Evolutionary conservation across 2,113 vertebrate genomes (phyloP), one percentile per base, ranked within the genome.

Genomic region (Anguilla rostrata): DNA sequence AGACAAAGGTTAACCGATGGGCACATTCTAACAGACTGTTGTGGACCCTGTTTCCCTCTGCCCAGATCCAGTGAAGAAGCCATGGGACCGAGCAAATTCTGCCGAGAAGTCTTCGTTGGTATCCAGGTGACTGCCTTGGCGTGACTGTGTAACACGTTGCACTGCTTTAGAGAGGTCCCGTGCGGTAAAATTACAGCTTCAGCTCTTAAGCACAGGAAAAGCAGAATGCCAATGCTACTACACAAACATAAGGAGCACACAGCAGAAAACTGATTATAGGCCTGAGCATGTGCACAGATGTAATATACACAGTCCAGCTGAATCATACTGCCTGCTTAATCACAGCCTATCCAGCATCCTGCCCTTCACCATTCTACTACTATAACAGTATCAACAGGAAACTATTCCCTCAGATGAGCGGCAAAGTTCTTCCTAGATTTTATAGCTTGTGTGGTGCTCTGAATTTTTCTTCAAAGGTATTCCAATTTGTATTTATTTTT

Each of bases 71-170:
- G 90, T 97, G 92, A 98, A 98, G 95, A 99, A 98, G 93, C 98
- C 97, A 89, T 99, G 98, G 98, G 98, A 99, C 85, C 95, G 98
- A 91, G 98, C 98, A 93, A 99, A 98, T 95, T 99, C 98, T 46
- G 94, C 97, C 91, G 98, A 99, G 89, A 99, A 98, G 91, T 96
- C 98, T 89, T 97, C 98, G 0, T 90, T 98, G 91, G 95, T 98
- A 79, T 98, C 97, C 90, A 98, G 98, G 98, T 99, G 90, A 95
- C 96, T 91, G 83, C 16, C 39, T 78, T 39, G n/a, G 15, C 20
- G 41, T 43, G 80, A 22, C 18, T 83, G 71, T 34, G n/a, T 75
- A 29, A 29, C 26, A 75, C 71, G 34, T 12, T 75, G n/a, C 12
- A 34, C 29, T 8, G 9, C 71, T 75, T 75, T 75, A 26, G 26